Evolutionary conservation across 2,113 vertebrate species (phyloP).

Genomic region (Ammospiza nelsoni): DNA sequence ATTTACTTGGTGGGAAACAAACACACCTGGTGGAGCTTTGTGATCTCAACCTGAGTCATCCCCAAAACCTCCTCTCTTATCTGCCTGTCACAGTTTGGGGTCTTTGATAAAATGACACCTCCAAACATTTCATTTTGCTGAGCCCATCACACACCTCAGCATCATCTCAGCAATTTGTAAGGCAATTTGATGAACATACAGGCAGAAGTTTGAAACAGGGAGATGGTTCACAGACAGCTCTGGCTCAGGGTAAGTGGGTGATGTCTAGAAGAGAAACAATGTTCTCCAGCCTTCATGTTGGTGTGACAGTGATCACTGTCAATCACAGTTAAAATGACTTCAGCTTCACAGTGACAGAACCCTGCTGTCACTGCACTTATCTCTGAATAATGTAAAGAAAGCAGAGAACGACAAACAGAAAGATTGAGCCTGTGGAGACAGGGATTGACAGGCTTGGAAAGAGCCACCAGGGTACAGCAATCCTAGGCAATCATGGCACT

Average conservation of each 20-base stretch:
- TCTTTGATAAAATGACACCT: not conserved
- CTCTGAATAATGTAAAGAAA: not conserved
- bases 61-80: not conserved
- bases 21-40: rapidly evolving
- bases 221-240: not conserved
- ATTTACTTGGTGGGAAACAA: not conserved
- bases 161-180: not conserved
- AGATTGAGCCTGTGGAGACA: not conserved
- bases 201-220: not conserved
- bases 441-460: not conserved
- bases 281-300: not conserved
- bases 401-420: not conserved
- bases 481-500: not conserved
- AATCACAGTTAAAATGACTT: not conserved
- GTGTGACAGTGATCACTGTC: not conserved
- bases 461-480: not conserved
- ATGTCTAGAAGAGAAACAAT: not conserved
- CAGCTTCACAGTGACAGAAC: not conserved
- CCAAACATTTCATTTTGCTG: not conserved
- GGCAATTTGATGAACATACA: not conserved
- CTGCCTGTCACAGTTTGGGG: not conserved
- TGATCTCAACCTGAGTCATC: not conserved
- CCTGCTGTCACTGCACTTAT: not conserved
- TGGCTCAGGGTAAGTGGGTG: not conserved
- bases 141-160: not conserved